Base-by-base conservation (phyloP, 2,888 invertebrate species). In the Chrysotoxum bicinctum region DNA sequence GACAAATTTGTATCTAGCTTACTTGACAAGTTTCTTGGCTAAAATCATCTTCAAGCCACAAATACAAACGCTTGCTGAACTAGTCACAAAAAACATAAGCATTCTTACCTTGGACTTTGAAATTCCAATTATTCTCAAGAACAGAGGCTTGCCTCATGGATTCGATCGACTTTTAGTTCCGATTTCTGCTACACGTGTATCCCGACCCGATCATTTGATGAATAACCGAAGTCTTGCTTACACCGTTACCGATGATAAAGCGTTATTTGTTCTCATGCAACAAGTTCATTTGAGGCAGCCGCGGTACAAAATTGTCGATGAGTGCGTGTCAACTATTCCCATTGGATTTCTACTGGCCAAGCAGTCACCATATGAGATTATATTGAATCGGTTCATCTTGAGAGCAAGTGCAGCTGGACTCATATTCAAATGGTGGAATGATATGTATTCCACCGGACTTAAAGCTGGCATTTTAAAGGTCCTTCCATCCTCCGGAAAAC, bases 21-120 rank as follows among this genome's bases (percentile, higher is more conserved):
- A 82, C 5, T 69, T 89, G 50, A 89, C 89, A n/a, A 89, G 89
- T 50, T 89, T 88, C 66, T 64, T 89, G n/a, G 86, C 89, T 7
- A 88, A 88, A n/a, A 75, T 88, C 0, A 87, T 88, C 4, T 88
- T 88, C 32, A 73, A 87, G 6, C 79, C 79, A 0, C 88, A 87
- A 23, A 73, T 89, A 4, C 54, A 87, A 6, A 88, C 87, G 0
- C 76, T 89, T 8, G 60, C 73, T 0, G 87, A 88, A 21, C 43
- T 89, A 32, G 87, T 88, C 6, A 14, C 72, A 8, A 69, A 66
- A 1, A 87, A 87, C 30, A 60, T 89, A 1, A 81, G 62, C 1
- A 84, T 89, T 12, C 76, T 88, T 43, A 85, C 76, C 1, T 60
- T 86, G 6, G 87, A 88, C 16, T 88, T 87, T 76, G 89, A 89